These are phyloP conservation scores for Papilio demoleus DNA, from an alignment of 2,888 invertebrate genomes.

Conservation along the genomic window DNA sequence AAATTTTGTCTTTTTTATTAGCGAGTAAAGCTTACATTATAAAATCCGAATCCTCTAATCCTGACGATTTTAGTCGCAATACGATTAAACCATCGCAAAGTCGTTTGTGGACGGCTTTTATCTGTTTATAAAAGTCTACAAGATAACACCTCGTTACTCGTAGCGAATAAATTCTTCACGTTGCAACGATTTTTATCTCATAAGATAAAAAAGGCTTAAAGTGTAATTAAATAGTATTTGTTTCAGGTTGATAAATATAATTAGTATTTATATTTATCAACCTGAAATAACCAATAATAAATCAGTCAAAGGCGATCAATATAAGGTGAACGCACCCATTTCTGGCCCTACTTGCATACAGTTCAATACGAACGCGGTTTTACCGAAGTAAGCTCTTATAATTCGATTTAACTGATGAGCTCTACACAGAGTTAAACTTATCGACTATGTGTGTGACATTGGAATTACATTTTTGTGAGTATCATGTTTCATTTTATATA, in stretches of 20 bases:
- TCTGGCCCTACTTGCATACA: background rate
- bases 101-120: too few relatives aligned
- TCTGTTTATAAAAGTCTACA: too few relatives aligned
- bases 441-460: background rate
- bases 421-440: background rate
- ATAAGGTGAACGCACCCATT: constrained; percentile 29
- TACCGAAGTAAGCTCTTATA: background rate
- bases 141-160: too few relatives aligned
- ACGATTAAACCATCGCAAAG: too few relatives aligned
- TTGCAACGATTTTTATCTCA: too few relatives aligned
- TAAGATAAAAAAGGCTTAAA: too few relatives aligned
- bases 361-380: background rate
- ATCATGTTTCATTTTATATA: background rate
- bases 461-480: background rate
- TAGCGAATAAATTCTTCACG: too few relatives aligned
- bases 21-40: too few relatives aligned
- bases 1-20: too few relatives aligned
- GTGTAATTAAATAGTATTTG: too few relatives aligned
- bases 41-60: too few relatives aligned
- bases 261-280: background rate
- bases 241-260: background rate
- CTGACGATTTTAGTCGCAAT: too few relatives aligned
- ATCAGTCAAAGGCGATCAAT: constrained; percentile 18
- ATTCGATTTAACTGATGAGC: background rate
- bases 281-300: constrained; percentile 18